A percentile compares a stretch with the other conserved stretches of the same genome.
phyloP scores from a whole-genome alignment of 2,113 vertebrate genomes.

The Xerus inauris region DNA sequence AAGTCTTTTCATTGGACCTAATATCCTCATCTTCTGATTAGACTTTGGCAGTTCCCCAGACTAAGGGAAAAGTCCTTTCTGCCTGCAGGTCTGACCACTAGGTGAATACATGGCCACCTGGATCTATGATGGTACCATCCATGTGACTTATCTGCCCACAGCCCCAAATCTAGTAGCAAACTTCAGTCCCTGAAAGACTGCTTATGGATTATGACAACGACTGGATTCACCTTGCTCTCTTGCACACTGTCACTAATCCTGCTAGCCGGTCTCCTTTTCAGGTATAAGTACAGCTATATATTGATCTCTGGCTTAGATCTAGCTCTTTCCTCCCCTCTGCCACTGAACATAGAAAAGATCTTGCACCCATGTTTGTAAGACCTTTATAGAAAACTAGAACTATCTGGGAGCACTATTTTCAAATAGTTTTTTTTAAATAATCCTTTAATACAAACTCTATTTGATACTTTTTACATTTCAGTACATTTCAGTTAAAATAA shows the following conservation, averaged over 20 bases:
- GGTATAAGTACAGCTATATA: background rate
- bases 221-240: background rate
- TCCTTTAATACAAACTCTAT: background rate
- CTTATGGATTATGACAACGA: background rate
- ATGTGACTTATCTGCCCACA: background rate
- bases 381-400: background rate
- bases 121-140: background rate
- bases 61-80: background rate
- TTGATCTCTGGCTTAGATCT: background rate
- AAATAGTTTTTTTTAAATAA: conserved; percentile 29
- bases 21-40: background rate
- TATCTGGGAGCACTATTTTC: background rate
- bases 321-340: background rate
- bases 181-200: background rate
- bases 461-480: background rate
- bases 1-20: conserved; percentile 17
- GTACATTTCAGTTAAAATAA: background rate
- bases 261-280: background rate
- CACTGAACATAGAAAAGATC: background rate
- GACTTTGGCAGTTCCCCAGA: background rate
- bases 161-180: background rate
- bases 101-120: background rate
- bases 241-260: background rate
- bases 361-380: background rate
- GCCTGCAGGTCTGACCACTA: background rate